Base-by-base conservation (phyloP, 2,888 invertebrate genomes). In the Lutraria lutraria region DNA sequence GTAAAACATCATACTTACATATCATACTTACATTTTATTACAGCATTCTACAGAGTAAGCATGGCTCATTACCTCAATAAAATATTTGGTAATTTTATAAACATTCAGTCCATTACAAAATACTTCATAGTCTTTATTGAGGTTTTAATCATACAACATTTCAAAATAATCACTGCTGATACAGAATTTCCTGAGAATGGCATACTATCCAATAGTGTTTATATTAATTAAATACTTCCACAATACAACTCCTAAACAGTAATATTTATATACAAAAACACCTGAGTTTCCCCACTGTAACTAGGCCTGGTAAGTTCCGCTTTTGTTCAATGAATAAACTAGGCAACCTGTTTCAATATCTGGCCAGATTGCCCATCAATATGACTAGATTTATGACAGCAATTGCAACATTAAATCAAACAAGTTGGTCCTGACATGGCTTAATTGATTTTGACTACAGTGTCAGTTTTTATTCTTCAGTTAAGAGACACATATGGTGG, bases 401-500 rank as follows among this genome's bases (percentile, higher is more conserved):
- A 90, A 90, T 90, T 90, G 89, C 85, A 82, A 80, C 87, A 89
- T 90, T 90, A 90, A 90, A 90, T 90, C 90, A 90, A 86, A 88
- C 81, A 84, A 90, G 82, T 82, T 90, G 34, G 90, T 89, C 89
- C 88, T 43, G 85, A 88, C 85, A 81, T 53, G 13, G 80, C 89
- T 88, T 88, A 90, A 90, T 89, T 90, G 89, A 90, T 89, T 90
- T 89, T 89, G 90, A 90, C 90, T 90, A 76, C 63, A 86, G 53
- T 34, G 52, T 84, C 88, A 68, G 68, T 81, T 79, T 72, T 85
- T 56, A 56, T 34, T 31, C 31, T 76, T 10, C 34, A 76, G 63
- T n/a, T 68, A 4, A n/a, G 63, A 68, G 63, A n/a, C 63, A 68
- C 63, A 68, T 68, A 68, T 68, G 60, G 63, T 68, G 63, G 63